Evolutionary conservation across 2,113 vertebrate species (phyloP).

Genomic region (Sebastes schlegelii): DNA sequence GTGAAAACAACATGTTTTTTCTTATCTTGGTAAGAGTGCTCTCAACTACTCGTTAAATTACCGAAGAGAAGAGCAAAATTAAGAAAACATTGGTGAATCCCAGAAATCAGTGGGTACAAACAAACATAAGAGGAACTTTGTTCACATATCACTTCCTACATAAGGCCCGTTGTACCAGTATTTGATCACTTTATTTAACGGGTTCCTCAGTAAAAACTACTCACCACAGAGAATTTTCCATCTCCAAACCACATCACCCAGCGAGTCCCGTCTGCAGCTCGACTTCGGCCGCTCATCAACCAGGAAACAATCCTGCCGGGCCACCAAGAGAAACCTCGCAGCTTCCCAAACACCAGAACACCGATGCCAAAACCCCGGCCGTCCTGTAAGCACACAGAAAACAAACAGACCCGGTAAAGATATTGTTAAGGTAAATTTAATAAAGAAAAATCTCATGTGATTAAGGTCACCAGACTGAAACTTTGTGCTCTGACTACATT

Average conservation of each 20-base stretch:
- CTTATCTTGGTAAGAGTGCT: too few relatives aligned
- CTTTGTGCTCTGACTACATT: neutral
- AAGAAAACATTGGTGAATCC: too few relatives aligned
- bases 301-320: constrained; percentile 98
- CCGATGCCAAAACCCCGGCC: constrained; percentile 94
- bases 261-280: constrained; percentile 94
- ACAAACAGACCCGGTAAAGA: neutral
- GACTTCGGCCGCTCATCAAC: constrained; percentile 96
- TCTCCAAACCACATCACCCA: constrained; percentile 99
- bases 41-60: too few relatives aligned
- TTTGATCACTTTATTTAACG: neutral
- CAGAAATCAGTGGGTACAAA: too few relatives aligned
- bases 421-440: too few relatives aligned
- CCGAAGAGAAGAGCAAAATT: too few relatives aligned
- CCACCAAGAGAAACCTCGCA: constrained; percentile 99
- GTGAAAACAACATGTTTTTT: too few relatives aligned
- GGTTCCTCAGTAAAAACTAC: constrained; percentile 17
- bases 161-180: too few relatives aligned
- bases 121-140: too few relatives aligned
- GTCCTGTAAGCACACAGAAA: constrained; percentile 82
- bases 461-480: neutral
- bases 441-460: neutral
- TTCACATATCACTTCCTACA: too few relatives aligned
- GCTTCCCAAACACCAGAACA: constrained; percentile 94
- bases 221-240: constrained; percentile 96